Conservation (phyloP, 2,797 vertebrate species). For the Periparus ater region DNA sequence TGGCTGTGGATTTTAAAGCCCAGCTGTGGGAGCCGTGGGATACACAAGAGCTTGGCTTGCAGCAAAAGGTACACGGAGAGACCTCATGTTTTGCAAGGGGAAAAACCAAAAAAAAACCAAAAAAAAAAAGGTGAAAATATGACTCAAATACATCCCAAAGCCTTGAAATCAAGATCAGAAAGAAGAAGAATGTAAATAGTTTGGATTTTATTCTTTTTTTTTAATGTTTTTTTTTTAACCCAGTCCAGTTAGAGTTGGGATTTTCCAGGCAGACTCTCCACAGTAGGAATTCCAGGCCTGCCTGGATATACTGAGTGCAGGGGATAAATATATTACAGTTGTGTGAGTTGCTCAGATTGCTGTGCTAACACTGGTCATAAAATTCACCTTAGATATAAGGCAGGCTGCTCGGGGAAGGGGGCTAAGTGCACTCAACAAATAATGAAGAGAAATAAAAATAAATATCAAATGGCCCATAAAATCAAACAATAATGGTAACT, state of each 20-base stretch:
- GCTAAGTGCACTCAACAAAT: conserved; percentile 66
- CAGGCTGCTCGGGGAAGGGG: conserved; percentile 52
- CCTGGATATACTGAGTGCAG: background rate
- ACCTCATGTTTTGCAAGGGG: background rate
- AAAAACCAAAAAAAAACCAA: background rate
- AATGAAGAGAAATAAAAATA: conserved; percentile 63
- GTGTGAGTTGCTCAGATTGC: conserved; percentile 19
- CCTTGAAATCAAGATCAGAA: background rate
- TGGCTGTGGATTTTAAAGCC: conserved; percentile 29
- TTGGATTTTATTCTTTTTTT: background rate
- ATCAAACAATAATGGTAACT: conserved; percentile 62
- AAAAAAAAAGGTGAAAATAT: background rate
- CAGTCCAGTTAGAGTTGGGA: background rate
- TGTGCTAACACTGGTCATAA: conserved; percentile 42
- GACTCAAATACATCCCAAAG: background rate
- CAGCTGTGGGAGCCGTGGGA: conserved; percentile 57
- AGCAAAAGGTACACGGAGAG: background rate
- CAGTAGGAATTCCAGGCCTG: conserved; percentile 28
- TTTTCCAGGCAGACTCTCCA: background rate
- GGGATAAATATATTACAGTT: conserved; percentile 28
- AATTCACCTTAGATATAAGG: conserved; percentile 66
- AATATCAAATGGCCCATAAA: conserved; percentile 66
- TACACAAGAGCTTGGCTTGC: conserved; percentile 27
- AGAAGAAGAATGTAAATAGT: background rate
- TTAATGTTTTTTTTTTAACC: background rate